Evolutionary conservation across 1,140 invertebrate genomes (phyloP).

Genomic region (Drosophila tsacasi): DNA sequence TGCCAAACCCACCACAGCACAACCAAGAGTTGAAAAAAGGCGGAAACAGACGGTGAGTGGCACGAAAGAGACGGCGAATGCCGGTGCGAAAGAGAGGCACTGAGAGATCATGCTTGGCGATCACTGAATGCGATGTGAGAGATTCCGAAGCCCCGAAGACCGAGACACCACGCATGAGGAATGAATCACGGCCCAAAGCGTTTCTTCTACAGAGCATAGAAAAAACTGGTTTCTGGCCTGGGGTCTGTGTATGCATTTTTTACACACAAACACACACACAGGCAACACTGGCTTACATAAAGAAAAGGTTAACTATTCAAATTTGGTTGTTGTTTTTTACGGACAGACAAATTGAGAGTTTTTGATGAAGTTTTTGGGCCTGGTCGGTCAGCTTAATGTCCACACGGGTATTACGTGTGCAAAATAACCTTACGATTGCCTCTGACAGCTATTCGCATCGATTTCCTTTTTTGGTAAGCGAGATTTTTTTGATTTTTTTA

Average conservation of each 20-base stretch:
- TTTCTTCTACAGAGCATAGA: constrained; percentile 58
- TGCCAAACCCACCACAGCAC: constrained; percentile 51
- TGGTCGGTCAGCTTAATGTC: constrained; percentile 30
- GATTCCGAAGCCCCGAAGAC: constrained; percentile 42
- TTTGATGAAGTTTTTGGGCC: constrained; percentile 32
- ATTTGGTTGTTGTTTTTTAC: constrained; percentile 34
- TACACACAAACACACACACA: constrained; percentile 9
- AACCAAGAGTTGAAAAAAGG: constrained; percentile 35
- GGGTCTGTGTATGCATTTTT: constrained; percentile 66
- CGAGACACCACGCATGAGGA: constrained; percentile 67
- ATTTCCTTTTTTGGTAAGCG: constrained; percentile 26
- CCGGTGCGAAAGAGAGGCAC: constrained; percentile 14
- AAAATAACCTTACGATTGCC: constrained; percentile 24
- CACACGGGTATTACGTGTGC: constrained; percentile 32
- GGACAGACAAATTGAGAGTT: constrained; percentile 50
- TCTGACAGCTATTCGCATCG: constrained; percentile 19
- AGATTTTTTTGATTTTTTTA: constrained; percentile 78
- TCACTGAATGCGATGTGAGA: constrained; percentile 40
- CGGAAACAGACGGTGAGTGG: constrained; percentile 21
- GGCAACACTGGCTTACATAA: constrained; percentile 22
- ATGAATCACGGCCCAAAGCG: constrained; percentile 74
- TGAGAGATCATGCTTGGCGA: constrained; percentile 22
- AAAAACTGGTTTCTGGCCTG: constrained; percentile 69
- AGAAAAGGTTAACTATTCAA: constrained; percentile 80
- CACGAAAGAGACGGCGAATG: constrained; percentile 6